A percentile compares a stretch with the other conserved stretches of the same genome.
These are phyloP conservation scores for Operophtera brumata DNA, from an alignment of 2,888 invertebrate species.

Conservation along the genomic window DNA sequence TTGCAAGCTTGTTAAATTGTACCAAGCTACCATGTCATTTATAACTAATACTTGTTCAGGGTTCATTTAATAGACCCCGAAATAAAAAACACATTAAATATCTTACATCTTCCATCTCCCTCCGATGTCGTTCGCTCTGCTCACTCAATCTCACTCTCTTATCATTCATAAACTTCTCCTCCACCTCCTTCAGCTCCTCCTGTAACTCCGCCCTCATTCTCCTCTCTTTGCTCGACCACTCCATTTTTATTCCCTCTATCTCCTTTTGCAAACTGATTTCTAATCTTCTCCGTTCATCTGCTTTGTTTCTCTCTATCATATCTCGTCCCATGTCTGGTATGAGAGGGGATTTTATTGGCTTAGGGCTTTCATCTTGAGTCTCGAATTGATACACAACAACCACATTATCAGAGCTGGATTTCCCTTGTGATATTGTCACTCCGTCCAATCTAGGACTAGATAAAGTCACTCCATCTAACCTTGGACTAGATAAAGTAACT, in stretches of 20 bases:
- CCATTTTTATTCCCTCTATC: constrained; percentile 77
- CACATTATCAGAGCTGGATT: constrained; percentile 68
- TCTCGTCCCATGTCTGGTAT: constrained; percentile 69
- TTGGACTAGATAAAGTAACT: too few species aligned
- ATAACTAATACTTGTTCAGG: too few species aligned
- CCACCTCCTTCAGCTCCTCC: constrained; percentile 74
- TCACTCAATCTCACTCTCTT: constrained; percentile 67
- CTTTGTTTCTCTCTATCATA: constrained; percentile 67
- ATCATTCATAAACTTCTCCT: constrained; percentile 68
- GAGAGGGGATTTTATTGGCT: constrained; percentile 61
- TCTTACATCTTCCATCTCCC: constrained; percentile 73
- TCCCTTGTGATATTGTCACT: constrained; percentile 72
- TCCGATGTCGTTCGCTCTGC: constrained; percentile 67
- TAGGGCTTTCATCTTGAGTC: constrained; percentile 58
- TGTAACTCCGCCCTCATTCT: constrained; percentile 78
- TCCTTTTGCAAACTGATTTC: constrained; percentile 73
- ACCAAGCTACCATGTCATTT: too few species aligned
- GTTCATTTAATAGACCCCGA: background rate
- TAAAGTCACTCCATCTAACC: too few species aligned
- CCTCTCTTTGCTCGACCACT: constrained; percentile 79
- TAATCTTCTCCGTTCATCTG: constrained; percentile 65
- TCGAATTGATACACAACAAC: constrained; percentile 75
- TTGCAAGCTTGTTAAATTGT: too few species aligned
- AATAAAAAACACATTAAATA: background rate
- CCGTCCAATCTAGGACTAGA: constrained; percentile 61